A percentile compares a stretch with the other conserved stretches of the same genome.
These are phyloP conservation scores for Tachyglossus aculeatus DNA, from an alignment of 2,797 vertebrate genomes.

Conservation along the genomic window DNA sequence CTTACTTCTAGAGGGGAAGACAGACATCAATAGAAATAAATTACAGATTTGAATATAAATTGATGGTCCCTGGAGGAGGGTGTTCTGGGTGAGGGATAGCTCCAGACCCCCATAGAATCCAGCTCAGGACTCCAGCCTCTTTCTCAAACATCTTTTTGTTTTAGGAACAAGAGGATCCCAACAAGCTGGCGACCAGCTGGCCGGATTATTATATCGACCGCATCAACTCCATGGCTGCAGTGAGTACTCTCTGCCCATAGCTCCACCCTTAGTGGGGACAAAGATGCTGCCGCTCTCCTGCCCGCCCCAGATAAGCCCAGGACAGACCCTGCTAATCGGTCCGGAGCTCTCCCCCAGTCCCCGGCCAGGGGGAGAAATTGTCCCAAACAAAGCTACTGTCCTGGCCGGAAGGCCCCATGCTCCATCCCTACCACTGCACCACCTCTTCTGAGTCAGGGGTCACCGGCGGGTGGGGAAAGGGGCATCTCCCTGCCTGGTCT, in stretches of 20 bases:
- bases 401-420: no score
- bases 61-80: no score
- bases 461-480: no score
- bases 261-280: no score
- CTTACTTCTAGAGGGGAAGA: no score
- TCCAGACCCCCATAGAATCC: background rate
- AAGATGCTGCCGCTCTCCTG: background rate
- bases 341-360: background rate
- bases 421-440: no score
- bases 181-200: constrained; percentile 98
- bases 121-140: background rate
- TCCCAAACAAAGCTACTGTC: no score
- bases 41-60: no score
- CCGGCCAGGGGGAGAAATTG: no score
- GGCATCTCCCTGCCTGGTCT: no score
- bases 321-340: background rate
- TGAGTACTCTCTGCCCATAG: constrained; percentile 76
- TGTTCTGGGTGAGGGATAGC: background rate
- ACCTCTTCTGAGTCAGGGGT: no score
- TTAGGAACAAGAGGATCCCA: constrained; percentile 98
- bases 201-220: constrained; percentile 98
- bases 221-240: constrained; percentile 97
- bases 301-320: rapidly evolving
- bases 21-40: no score
- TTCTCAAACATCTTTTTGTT: constrained; percentile 40